Evolutionary conservation across 1,140 invertebrate genomes (phyloP).

Genomic region (Paraescarpia echinospica): DNA sequence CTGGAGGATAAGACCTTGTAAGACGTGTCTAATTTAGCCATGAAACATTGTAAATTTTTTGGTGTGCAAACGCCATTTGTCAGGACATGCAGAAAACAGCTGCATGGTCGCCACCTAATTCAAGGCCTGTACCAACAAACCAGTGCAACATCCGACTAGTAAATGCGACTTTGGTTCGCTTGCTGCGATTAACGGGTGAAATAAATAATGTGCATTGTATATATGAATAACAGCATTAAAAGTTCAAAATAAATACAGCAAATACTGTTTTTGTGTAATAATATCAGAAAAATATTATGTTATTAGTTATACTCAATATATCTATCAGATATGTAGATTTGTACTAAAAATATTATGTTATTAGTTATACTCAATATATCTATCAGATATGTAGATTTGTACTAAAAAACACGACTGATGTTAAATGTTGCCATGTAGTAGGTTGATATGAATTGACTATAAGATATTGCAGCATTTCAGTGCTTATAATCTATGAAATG

Average conservation of each 20-base stretch:
- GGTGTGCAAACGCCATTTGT: no score
- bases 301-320: background rate
- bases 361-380: background rate
- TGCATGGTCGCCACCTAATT: no score
- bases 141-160: background rate
- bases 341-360: no score
- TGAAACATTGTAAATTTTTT: no score
- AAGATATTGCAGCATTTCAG: no score
- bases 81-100: no score
- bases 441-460: background rate
- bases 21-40: no score
- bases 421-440: background rate
- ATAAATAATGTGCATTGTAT: background rate
- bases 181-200: background rate
- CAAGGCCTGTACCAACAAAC: background rate
- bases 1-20: no score
- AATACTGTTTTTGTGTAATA: background rate
- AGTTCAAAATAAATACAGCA: background rate
- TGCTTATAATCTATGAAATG: background rate
- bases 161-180: background rate
- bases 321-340: background rate
- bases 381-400: background rate
- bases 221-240: background rate
- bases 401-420: background rate
- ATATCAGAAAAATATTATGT: background rate